Evolutionary conservation across 2,797 vertebrate species (phyloP), one percentile per base, ranked within the genome.

Genomic region (Hypotaenidia okinawae): DNA sequence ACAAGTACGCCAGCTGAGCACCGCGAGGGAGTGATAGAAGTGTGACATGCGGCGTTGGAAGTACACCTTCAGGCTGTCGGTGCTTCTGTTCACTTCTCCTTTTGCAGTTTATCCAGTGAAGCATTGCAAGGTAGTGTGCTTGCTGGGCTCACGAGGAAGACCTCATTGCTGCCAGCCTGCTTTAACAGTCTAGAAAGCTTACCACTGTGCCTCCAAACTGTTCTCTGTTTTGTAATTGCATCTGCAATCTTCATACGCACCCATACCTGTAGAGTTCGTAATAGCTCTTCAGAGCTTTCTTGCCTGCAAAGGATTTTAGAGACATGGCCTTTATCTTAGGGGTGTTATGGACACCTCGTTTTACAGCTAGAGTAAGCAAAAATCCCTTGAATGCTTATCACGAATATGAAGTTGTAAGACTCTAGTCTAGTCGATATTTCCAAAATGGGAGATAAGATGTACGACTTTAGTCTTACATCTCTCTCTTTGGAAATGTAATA

Each of bases 1-100:
- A 3, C 33, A 35, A 21, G 24, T 18, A 3, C 35, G 11, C 16
- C 5, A 8, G 12, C 16, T 7, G 2, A 27, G n/a, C 1, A 4
- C 37, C 10, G 0, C 4, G n/a, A 72, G 45, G 58, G 37, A 72
- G 51, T 8, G 41, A 16, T 35, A 22, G 37, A 75, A 41, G 17
- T 11, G 24, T 57, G 67, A n/a, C 0, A 1, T 15, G 15, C 28
- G 45, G 8, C n/a, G 3, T 80, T 63, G 49, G 37, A 54, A 85
- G 21, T 28, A 32, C 3, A 0, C 55, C 3, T 52, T 62, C 25
- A 49, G 45, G 63, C 13, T 12, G 33, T 73, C 18, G 10, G 2
- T 59, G 10, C 73, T 81, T 76, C n/a, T 70, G 14, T 41, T 75
- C 35, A 8, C 27, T 74, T 83, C 73, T n/a, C 11, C 61, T 87